phyloP scores from a whole-genome alignment of 2,797 vertebrate genomes.

The Hippocampus kuda region DNA sequence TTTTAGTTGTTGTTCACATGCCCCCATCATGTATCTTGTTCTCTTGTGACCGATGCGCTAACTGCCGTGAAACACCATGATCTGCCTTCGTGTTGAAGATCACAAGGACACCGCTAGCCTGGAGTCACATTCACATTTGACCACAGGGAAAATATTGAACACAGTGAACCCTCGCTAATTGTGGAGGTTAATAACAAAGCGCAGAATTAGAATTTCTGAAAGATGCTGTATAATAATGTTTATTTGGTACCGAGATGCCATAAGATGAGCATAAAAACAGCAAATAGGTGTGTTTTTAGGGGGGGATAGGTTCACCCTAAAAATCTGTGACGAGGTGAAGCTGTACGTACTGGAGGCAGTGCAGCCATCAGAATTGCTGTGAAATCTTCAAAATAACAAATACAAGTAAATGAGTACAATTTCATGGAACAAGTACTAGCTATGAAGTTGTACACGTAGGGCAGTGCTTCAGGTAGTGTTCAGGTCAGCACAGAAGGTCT shows the following conservation, averaged over 20 bases:
- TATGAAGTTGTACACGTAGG: background rate
- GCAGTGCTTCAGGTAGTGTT: background rate
- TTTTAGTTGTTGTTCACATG: background rate
- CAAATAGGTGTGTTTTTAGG: no score
- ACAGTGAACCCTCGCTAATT: background rate
- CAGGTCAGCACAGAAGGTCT: background rate
- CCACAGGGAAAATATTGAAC: background rate
- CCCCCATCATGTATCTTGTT: constrained; percentile 1
- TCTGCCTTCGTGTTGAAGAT: background rate
- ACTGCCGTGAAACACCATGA: background rate
- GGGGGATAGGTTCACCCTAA: no score
- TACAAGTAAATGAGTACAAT: no score
- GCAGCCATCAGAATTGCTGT: no score
- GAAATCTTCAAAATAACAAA: no score
- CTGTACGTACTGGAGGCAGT: no score
- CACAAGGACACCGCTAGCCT: background rate
- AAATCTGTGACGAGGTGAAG: no score
- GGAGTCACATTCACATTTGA: background rate
- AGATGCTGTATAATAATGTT: no score
- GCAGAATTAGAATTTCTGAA: background rate
- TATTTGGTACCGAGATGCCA: no score
- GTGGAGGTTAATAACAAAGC: background rate
- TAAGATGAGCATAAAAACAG: no score
- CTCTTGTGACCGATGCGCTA: background rate
- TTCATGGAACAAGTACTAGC: no score